phyloP scores from a whole-genome alignment of 2,797 vertebrate genomes.

The Micrastur ruficollis region DNA sequence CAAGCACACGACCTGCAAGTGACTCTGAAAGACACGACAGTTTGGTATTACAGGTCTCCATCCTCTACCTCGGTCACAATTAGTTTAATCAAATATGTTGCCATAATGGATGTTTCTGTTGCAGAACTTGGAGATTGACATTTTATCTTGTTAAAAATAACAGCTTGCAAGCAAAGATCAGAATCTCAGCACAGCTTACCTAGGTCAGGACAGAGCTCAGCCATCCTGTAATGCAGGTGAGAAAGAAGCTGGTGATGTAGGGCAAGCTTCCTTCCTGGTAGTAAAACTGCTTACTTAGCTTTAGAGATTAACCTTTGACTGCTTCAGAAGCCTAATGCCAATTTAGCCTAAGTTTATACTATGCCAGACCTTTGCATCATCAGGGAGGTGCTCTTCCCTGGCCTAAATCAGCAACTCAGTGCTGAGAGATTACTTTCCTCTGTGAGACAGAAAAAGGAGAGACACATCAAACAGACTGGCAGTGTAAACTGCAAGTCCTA shows the following conservation, averaged over 20 bases:
- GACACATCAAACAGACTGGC: neutral
- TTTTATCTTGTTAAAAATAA: neutral
- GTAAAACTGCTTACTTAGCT: neutral
- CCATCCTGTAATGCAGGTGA: neutral
- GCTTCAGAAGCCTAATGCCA: neutral
- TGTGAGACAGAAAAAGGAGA: neutral
- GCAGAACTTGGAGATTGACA: neutral
- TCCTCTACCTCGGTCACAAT: neutral
- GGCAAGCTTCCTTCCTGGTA: neutral
- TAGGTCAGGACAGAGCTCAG: neutral
- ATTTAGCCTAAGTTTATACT: neutral
- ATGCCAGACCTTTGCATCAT: neutral
- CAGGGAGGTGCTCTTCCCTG: neutral
- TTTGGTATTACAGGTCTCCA: neutral
- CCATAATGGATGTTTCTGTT: neutral
- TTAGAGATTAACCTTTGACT: neutral
- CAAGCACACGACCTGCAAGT: neutral
- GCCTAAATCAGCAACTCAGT: neutral
- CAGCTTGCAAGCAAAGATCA: neutral
- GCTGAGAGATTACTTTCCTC: neutral
- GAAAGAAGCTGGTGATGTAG: neutral
- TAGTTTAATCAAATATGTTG: neutral
- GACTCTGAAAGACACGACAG: neutral
- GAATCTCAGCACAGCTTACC: neutral
- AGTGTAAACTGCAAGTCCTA: neutral